Conservation (phyloP, 2,113 vertebrate genomes). For the Athene noctua region DNA sequence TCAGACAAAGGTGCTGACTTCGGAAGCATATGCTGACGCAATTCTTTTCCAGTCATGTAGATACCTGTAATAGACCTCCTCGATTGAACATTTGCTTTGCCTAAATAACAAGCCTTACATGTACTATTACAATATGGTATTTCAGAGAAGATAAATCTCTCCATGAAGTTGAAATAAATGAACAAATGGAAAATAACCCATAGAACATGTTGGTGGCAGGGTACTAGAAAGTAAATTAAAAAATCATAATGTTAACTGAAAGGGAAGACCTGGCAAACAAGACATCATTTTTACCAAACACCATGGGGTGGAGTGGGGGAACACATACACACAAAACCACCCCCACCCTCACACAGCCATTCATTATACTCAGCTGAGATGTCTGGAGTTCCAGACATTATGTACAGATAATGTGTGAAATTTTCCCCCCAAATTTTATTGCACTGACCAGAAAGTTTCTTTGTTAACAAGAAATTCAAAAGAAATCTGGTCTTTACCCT, state of each 20-base stretch:
- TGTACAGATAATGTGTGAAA: not conserved
- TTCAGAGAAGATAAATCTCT: not conserved
- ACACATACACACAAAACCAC: not conserved
- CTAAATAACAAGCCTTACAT: not conserved
- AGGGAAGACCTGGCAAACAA: not conserved
- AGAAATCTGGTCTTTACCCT: not conserved
- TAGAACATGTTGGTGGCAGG: not conserved
- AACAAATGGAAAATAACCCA: not conserved
- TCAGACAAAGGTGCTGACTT: constrained; percentile 87
- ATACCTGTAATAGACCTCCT: constrained; percentile 75
- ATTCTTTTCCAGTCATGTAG: constrained; percentile 91
- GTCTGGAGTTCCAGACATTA: not conserved
- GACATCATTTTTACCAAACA: not conserved
- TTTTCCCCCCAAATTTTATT: not conserved
- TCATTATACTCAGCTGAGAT: not conserved
- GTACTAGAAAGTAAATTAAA: not conserved
- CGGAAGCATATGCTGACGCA: constrained; percentile 91
- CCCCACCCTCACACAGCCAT: not conserved
- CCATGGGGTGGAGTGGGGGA: not conserved
- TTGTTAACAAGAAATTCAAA: not conserved
- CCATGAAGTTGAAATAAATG: not conserved
- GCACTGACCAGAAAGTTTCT: not conserved
- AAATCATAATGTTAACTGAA: not conserved
- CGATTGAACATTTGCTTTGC: too few relatives aligned
- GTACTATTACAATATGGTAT: not conserved